Evolutionary conservation across 2,888 invertebrate genomes (phyloP), one percentile per base, ranked within the genome.

Genomic region (Listrodromus nycthemerus): DNA sequence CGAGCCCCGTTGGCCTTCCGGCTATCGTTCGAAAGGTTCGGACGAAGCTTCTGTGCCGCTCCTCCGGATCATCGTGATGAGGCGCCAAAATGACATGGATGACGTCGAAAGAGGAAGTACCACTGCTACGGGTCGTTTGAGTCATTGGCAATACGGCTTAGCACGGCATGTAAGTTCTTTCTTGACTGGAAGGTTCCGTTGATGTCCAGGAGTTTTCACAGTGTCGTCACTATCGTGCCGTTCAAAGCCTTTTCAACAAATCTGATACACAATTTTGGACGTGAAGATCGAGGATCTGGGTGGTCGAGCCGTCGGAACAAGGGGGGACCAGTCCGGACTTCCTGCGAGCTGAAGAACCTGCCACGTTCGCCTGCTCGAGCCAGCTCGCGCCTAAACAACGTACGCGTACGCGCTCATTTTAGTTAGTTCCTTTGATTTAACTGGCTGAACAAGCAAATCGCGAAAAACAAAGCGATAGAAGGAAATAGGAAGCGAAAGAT

Each of bases 361-460:
- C 30, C 4, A 65, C 19, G 19, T 10, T 37, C 65, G 8, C 19
- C 21, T 4, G 19, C n/a, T n/a, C 65, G 37, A 19, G n/a, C 37
- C 19, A 4, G 37, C 19, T 19, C 13, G 19, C 19, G 19, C n/a
- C 1, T 37, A 37, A 33, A 65, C 37, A 65, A 65, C 6, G 2
- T 37, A 65, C 33, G 61, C 41, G 19, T 19, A 27, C 58, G 24
- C 55, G 58, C 61, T 45, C 45, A 30, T 61, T 45, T 24, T 45
- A 61, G 73, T 58, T 61, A 19, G 73, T 61, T 85, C 87, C 88
- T 90, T 90, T 88, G 89, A 90, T 88, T 89, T 87, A 83, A 83
- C 83, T 85, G 84, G 87, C 84, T 79, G 87, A 89, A 90, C 88
- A 89, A 89, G 89, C 90, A 86, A 89, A 90, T 88, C 88, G 85